Conservation (phyloP, 2,888 invertebrate genomes). For the Leptopilina syphax region DNA sequence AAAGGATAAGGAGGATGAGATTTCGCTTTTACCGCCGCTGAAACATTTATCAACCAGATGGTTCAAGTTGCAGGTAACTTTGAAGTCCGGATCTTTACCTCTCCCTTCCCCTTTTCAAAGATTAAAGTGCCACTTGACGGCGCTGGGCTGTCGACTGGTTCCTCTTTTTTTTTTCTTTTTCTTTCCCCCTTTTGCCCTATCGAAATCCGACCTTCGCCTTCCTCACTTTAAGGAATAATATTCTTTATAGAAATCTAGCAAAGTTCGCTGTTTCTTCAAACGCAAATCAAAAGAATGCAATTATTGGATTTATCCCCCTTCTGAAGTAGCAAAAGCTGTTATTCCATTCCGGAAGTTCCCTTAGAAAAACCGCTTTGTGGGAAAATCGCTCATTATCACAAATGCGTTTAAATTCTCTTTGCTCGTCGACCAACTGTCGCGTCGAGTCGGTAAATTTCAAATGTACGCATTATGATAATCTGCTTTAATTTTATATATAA, state of each 20-base stretch:
- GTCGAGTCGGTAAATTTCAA: neutral
- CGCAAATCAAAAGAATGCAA: slow-evolving; percentile 23
- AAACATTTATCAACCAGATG: slow-evolving; percentile 61
- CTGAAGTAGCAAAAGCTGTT: slow-evolving; percentile 4
- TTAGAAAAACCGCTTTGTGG: slow-evolving; percentile 24
- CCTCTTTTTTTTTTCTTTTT: slow-evolving; percentile 52
- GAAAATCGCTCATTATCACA: slow-evolving; percentile 24
- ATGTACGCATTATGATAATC: neutral
- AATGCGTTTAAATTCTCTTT: neutral
- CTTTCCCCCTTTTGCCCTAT: slow-evolving; percentile 40
- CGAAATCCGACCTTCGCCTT: slow-evolving; percentile 36
- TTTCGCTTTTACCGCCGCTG: slow-evolving; percentile 63
- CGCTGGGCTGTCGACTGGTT: slow-evolving; percentile 26
- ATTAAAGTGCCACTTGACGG: slow-evolving; percentile 47
- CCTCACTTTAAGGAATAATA: slow-evolving; percentile 15
- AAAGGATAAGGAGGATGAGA: slow-evolving; percentile 54
- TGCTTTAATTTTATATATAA: neutral
- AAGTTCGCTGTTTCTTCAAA: slow-evolving; percentile 9
- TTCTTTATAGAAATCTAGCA: slow-evolving; percentile 12
- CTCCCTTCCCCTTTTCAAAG: slow-evolving; percentile 39
- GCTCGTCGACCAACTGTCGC: slow-evolving; percentile 12
- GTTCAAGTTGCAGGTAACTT: slow-evolving; percentile 41
- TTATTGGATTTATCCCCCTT: slow-evolving; percentile 14
- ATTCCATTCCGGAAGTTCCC: neutral
- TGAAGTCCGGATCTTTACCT: slow-evolving; percentile 36